Base-by-base conservation (phyloP, 35 echinoderm and acorn worm species). In the Heliocidaris erythrogramma region DNA sequence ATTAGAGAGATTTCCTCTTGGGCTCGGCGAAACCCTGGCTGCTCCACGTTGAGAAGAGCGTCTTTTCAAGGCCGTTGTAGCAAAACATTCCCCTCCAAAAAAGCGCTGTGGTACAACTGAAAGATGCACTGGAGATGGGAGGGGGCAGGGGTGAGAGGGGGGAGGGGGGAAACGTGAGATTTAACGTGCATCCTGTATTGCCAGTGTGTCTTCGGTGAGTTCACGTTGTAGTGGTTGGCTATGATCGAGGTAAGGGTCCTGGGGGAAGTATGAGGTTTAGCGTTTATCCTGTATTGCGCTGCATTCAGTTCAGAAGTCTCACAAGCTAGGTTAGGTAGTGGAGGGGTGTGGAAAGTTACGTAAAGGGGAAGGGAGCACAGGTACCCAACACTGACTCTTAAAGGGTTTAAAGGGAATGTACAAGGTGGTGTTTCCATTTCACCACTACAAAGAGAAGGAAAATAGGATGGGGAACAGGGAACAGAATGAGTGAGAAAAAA, bases 11-110 rank as follows among this genome's bases (percentile, higher is more conserved):
- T 89, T 89, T 89, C 87, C 87, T 89, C 47, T 89, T 30, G 29
- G 31, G 87, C 87, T 89, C 47, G 87, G 87, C 87, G 47, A 89
- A 48, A 32, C 87, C 87, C 31, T 89, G 5, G 2, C 65, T 78
- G 65, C 27, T 78, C 65, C 27, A 89, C 31, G 31, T 17, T 89
- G 87, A 89, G 87, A 89, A 47, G 87, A 31, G 87, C 87, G 87
- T 89, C 47, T 89, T 89, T 89, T 9, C 87, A 89, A 89, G 87
- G 87, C 87, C 32, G 30, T 18, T 89, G 87, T 89, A 89, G 87
- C 87, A 89, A 89, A 89, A 89, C 87, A 89, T 89, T 89, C 87
- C 31, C 31, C 31, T 89, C 65, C 27, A 9, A 47, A 89, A 89
- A 47, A 89, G 87, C 47, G 32, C 87, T 47, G 4, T 89, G 87